Base-by-base conservation (phyloP, 2,888 invertebrate genomes). In the Epicampocera succincta region DNA sequence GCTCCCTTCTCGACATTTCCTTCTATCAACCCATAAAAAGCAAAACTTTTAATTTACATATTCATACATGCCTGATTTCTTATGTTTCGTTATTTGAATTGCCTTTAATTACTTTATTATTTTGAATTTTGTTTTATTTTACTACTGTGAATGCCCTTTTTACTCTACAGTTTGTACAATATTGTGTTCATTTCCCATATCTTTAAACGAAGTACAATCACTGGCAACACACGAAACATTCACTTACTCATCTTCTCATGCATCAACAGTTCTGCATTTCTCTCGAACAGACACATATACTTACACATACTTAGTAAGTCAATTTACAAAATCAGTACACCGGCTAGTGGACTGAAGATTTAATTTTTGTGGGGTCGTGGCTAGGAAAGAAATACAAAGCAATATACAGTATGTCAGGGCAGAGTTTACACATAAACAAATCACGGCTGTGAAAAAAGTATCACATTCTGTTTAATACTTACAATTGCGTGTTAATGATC, bases 121-220 rank as follows among this genome's bases (percentile, higher is more conserved):
- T 56, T 63, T 40, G 9, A 33, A 33, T 46, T 40, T n/a, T 66
- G 17, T 54, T 33, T 60, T 25, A 15, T 68, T 33, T 54, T 56
- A 42, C 21, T 58, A 46, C 54, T 61, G 42, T 63, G 81, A 81
- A 81, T 81, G 81, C 73, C 65, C 60, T 66, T 68, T 44, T 54
- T 52, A 12, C 48, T 42, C 25, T 50, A 77, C 29, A 48, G 61
- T 52, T 69, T 69, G 19, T 65, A 66, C 12, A 58, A 42, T 72
- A 75, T 54, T 69, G 12, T 58, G 11, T 54, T 74, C 60, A 69
- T 80, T 50, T 52, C 17, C 21, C 40, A 52, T 44, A 58, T 58
- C 13, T 63, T 21, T 25, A 8, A 48, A 69, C 6, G 12, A 68
- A 21, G 42, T 25, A 66, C 44, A 60, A 60, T 63, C 46, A 46